Evolutionary conservation across 2,888 invertebrate genomes (phyloP), one percentile per base, ranked within the genome.

Genomic region (Oxystoma pomonae): DNA sequence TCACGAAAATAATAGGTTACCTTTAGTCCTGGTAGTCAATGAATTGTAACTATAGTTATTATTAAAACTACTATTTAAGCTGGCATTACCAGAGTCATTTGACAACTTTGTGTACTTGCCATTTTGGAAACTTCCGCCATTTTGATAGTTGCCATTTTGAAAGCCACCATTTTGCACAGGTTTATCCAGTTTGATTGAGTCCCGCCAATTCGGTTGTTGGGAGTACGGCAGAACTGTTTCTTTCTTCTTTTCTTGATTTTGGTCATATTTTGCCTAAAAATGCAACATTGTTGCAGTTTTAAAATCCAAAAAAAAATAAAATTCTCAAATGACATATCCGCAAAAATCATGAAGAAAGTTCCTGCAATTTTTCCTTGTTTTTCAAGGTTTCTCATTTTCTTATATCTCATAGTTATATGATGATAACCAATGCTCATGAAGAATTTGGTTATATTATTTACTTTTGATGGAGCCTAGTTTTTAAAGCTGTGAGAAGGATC

Each of bases 201-300:
- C 81, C 57, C 81, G 77, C 75, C 81, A 80, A 68, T 75, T 77
- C 56, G 59, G 57, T n/a, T 80, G 78, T 62, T 78, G 73, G 53
- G 78, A 78, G 62, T 81, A 81, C 1, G 89, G 89, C 65, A 90
- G 77, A 20, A 85, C 68, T 35, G 83, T 78, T 70, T 83, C 80
- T 68, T 82, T 81, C 58, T 82, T 82, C 58, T 83, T 81, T 3
- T 78, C 78, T 62, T 80, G 76, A 71, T 84, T 83, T 52, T 89
- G 85, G 73, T 90, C 86, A 71, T 88, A 90, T 77, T 90, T 90
- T 1, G 90, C 90, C 87, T 87, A 73, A 65, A 78, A 79, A 70
- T 16, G 22, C 12, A 60, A 60, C 16, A 20, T 59, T 56, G 58
- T 12, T n/a, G n/a, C n/a, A n/a, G n/a, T n/a, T n/a, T n/a, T n/a